Evolutionary conservation across 1,140 invertebrate species (phyloP).

Genomic region (Brachionus angularis): DNA sequence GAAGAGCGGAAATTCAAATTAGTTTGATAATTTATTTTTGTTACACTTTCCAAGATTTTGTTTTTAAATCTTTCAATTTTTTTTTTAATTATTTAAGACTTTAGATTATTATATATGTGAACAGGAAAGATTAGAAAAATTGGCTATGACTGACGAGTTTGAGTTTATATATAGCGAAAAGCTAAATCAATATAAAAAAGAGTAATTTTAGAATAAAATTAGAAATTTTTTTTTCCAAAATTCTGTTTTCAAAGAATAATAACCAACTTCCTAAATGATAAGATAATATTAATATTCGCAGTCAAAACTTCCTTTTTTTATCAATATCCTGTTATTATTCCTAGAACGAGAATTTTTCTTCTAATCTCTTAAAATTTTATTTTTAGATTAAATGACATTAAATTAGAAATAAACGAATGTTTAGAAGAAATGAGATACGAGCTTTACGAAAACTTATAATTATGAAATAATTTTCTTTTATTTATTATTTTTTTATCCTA

Average conservation of each 20-base stretch:
- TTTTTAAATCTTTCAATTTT: background rate
- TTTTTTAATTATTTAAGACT: background rate
- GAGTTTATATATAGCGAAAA: conserved; percentile 9
- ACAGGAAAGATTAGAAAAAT: conserved; percentile 33
- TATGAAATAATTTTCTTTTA: background rate
- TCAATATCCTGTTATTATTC: background rate
- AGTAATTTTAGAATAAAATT: conserved; percentile 2
- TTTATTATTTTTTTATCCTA: background rate
- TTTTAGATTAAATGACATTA: conserved; percentile 38
- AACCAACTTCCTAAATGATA: background rate
- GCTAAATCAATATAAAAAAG: conserved; percentile 9
- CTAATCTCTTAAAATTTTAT: background rate
- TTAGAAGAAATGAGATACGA: conserved; percentile 43
- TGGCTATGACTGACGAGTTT: conserved; percentile 14
- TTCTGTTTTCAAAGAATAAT: background rate
- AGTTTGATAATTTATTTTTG: background rate
- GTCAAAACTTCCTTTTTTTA: too few relatives aligned
- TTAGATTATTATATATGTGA: conserved; percentile 14
- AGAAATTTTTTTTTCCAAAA: background rate
- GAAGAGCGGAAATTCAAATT: conserved; percentile 19
- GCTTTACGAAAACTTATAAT: conserved; percentile 26
- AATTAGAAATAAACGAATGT: conserved; percentile 38
- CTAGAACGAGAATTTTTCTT: background rate
- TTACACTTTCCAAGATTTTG: background rate
- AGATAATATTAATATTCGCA: background rate